Percentiles rank a stretch among this genome's conserved stretches.
These are phyloP conservation scores for Murina feae DNA, from an alignment of 2,113 vertebrate genomes.

Conservation along the genomic window DNA sequence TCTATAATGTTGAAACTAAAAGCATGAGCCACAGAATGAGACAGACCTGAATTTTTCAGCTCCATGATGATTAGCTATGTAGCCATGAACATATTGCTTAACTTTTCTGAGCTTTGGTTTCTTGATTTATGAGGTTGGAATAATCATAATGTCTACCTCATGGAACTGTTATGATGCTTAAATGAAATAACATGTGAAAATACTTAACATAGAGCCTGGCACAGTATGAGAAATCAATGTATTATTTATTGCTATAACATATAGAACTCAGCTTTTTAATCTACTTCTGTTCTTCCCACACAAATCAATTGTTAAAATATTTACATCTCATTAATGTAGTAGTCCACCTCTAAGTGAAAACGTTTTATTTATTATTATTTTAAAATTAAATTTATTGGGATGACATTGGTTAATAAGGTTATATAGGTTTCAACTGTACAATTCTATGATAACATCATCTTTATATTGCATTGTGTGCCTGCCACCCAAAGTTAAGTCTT, in stretches of 20 bases:
- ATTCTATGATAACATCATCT: neutral
- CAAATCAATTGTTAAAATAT: neutral
- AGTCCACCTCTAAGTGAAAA: neutral
- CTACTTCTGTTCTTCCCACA: neutral
- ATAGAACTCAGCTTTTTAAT: neutral
- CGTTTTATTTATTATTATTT: neutral
- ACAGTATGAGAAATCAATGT: neutral
- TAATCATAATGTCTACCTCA: neutral
- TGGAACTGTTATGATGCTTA: neutral
- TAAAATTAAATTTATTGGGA: neutral
- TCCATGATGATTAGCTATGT: neutral
- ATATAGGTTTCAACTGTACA: neutral
- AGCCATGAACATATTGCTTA: neutral
- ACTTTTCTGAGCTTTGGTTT: neutral
- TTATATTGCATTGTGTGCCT: neutral
- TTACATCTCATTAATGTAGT: neutral
- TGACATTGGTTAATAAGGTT: neutral
- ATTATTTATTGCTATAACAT: neutral
- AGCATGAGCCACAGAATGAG: too few species aligned
- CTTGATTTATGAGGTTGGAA: neutral
- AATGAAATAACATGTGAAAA: neutral
- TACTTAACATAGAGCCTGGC: neutral
- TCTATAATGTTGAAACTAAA: too few species aligned
- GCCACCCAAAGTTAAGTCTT: neutral
- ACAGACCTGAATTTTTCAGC: neutral